These are phyloP conservation scores for Mythimna pallens DNA, from an alignment of 2,888 invertebrate genomes.

Conservation along the genomic window DNA sequence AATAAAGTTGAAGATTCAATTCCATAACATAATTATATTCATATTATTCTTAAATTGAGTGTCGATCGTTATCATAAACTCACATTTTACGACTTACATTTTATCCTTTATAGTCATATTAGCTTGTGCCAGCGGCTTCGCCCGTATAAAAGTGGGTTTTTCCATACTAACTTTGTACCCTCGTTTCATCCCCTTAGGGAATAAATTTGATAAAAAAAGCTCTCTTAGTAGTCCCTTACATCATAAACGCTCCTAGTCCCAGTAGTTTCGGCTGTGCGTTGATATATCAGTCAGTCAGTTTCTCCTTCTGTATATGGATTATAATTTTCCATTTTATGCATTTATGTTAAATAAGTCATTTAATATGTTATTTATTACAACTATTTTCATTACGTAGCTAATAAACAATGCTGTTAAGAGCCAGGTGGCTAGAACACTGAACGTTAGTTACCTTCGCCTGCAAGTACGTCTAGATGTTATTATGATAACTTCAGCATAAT, in stretches of 20 bases:
- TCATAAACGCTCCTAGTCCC: too few relatives aligned
- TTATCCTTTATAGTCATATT: not conserved
- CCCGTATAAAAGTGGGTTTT: too few relatives aligned
- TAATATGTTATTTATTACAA: constrained; percentile 1
- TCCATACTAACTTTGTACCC: too few relatives aligned
- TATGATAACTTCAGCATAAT: constrained; percentile 46
- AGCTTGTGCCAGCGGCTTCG: too few relatives aligned
- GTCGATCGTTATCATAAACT: not conserved
- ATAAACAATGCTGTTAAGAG: constrained; percentile 35
- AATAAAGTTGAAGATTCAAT: not conserved
- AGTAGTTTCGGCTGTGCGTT: too few relatives aligned
- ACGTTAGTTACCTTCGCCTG: constrained; percentile 37
- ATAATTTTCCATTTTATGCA: not conserved
- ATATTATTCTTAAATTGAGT: not conserved
- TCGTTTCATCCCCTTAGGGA: too few relatives aligned
- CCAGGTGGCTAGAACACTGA: constrained; percentile 5
- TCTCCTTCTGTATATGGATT: not conserved
- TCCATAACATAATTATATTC: not conserved
- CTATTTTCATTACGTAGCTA: constrained; percentile 9
- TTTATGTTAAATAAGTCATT: not conserved
- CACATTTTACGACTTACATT: not conserved
- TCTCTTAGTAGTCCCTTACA: too few relatives aligned
- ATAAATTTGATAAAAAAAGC: too few relatives aligned
- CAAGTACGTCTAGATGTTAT: constrained; percentile 41
- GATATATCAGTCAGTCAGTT: too few relatives aligned